These are phyloP conservation scores for Agonum fuliginosum DNA, from an alignment of 2,888 invertebrate genomes.

Conservation along the genomic window DNA sequence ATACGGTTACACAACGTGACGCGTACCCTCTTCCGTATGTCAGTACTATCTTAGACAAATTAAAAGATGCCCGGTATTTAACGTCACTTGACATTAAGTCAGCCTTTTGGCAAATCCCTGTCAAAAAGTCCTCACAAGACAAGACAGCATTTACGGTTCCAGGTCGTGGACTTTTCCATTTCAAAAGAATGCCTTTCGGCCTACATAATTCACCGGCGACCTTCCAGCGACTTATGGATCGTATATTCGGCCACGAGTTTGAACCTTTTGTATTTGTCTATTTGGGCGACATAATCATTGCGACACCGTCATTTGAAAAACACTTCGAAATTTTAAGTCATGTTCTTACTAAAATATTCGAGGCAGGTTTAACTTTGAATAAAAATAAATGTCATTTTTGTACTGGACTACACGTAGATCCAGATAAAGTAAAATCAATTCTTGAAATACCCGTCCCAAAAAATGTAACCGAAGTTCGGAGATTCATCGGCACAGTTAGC, in stretches of 20 bases:
- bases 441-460: too few relatives aligned
- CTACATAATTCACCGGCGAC: constrained; percentile 65
- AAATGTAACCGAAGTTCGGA: too few relatives aligned
- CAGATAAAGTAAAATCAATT: too few relatives aligned
- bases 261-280: constrained; percentile 63
- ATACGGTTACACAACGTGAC: constrained; percentile 61
- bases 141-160: constrained; percentile 66
- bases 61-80: constrained; percentile 63
- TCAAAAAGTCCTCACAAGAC: constrained; percentile 60
- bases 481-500: too few relatives aligned
- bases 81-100: constrained; percentile 64
- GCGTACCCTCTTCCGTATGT: constrained; percentile 65
- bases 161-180: constrained; percentile 65
- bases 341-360: neutral
- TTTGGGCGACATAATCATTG: constrained; percentile 64
- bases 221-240: constrained; percentile 65
- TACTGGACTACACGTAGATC: too few relatives aligned
- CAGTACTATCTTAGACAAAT: constrained; percentile 64
- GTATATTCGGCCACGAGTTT: constrained; percentile 64
- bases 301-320: neutral
- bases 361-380: constrained; percentile 62
- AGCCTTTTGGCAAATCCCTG: constrained; percentile 66
- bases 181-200: constrained; percentile 67
- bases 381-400: constrained; percentile 61
- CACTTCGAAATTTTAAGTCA: neutral